Evolutionary conservation across 2,888 invertebrate species (phyloP), one percentile per base, ranked within the genome.

Genomic region (Oegoconia quadripuncta): DNA sequence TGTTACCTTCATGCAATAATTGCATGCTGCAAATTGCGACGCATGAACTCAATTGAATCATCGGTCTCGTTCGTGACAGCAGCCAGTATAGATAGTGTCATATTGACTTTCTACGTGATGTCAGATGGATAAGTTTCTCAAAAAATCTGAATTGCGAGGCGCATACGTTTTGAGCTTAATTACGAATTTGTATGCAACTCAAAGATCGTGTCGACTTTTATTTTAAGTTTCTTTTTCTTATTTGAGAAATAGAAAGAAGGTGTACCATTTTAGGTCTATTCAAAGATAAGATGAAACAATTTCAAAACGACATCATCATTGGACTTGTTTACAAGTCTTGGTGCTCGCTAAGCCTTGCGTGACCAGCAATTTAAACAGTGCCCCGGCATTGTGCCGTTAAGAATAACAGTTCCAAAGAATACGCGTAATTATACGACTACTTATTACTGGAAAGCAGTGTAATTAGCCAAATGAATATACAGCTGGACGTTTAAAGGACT

Each of bases 311-410:
- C 11, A 25, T 25, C n/a, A 22, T 22, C 7, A 27, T 1, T 12
- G 8, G 5, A 6, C 13, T 27, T 27, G 27, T 20, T 39, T 39
- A 26, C 27, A 28, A 27, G 15, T 27, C 9, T 32, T 34, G 39
- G 38, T 37, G 41, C 39, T 43, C 27, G n/a, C 40, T 15, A n/a
- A 43, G 42, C 46, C 44, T 52, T 41, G 50, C 49, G 51, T 57
- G 50, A 50, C 44, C 44, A 42, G 35, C 42, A 39, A 46, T 42
- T 46, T 48, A 47, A 37, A 37, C 25, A 42, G 42, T 33, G 35
- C 37, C 33, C 38, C 41, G 29, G 30, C 37, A 41, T 41, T 46
- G 48, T 44, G 39, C 49, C 44, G 47, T 51, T 52, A 51, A 52
- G 46, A 45, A 48, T 45, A 50, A 52, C 47, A 37, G 46, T 43